These are phyloP conservation scores for Tympanoctomys barrerae DNA, from an alignment of 2,797 vertebrate species.

Conservation along the genomic window DNA sequence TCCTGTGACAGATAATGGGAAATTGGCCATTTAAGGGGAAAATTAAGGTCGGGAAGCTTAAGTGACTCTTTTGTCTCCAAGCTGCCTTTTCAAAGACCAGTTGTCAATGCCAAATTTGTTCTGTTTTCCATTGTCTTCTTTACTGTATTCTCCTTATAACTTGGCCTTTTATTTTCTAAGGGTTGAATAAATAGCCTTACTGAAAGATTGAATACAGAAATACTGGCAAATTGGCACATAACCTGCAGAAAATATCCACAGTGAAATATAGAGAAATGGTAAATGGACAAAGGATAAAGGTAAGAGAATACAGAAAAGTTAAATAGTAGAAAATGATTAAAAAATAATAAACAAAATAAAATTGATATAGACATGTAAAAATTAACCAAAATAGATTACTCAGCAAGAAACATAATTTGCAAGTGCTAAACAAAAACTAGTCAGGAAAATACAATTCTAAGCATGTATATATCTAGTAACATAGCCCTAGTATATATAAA, in stretches of 20 bases:
- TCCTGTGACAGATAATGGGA: background rate
- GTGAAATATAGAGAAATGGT: background rate
- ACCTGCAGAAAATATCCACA: background rate
- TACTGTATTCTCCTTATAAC: background rate
- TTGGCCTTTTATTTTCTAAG: background rate
- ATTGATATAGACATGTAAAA: background rate
- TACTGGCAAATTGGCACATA: background rate
- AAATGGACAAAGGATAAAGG: background rate
- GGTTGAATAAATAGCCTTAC: background rate
- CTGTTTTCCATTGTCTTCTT: background rate
- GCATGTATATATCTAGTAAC: background rate
- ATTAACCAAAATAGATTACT: background rate
- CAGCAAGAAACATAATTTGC: background rate
- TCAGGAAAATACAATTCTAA: background rate
- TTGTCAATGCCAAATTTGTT: background rate
- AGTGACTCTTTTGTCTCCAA: background rate
- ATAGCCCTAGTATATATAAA: background rate
- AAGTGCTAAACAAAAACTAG: background rate
- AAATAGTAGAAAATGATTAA: background rate
- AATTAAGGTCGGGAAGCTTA: background rate
- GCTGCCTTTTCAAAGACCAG: background rate
- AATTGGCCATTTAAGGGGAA: background rate
- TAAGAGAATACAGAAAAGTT: background rate
- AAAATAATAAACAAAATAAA: background rate
- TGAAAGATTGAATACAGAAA: background rate